Evolutionary conservation across 2,888 invertebrate genomes (phyloP), one percentile per base, ranked within the genome.

Genomic region (Lottia gigantea): DNA sequence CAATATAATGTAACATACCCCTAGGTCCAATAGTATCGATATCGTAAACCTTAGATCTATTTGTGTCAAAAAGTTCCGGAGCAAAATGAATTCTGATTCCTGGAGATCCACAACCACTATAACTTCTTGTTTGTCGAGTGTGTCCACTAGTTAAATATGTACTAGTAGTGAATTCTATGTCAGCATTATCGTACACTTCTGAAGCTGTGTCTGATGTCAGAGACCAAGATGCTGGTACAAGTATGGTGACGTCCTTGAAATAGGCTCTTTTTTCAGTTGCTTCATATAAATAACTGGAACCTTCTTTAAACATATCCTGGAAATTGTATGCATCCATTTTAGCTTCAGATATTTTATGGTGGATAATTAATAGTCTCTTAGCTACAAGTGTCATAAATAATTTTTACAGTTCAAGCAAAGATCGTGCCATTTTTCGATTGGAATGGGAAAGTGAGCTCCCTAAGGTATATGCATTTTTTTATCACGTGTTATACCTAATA

Each of bases 201-300:
- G 75, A 69, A 11, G 75, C 70, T 8, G 76, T 71, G 2, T 62
- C 61, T 23, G 55, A 23, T 19, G 11, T 15, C 19, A 31, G 46
- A 23, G 73, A 49, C 92, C 92, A 93, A 25, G 90, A 89, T 26
- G 89, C 83, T 4, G 93, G 93, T 68, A 93, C 89, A 73, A 92
- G 87, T 66, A 93, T 91, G 70, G 91, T 91, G 74, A 92, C 90
- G 64, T 91, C 90, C 72, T 91, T 90, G 80, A 92, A 90, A 82
- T 90, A 83, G 0, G 83, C 82, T 19, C 82, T 70, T 31, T 80
- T 75, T 49, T 91, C 90, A 68, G 92, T 90, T 15, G 92, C 91
- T 66, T 88, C 89, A 83, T 91, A 90, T 62, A 93, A 88, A 78
- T 90, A 90, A 77, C 90, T 88, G 1, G 92, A 92, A 11, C 92